Evolutionary conservation across 2,113 vertebrate genomes (phyloP).

Genomic region (Leucopsar rothschildi): DNA sequence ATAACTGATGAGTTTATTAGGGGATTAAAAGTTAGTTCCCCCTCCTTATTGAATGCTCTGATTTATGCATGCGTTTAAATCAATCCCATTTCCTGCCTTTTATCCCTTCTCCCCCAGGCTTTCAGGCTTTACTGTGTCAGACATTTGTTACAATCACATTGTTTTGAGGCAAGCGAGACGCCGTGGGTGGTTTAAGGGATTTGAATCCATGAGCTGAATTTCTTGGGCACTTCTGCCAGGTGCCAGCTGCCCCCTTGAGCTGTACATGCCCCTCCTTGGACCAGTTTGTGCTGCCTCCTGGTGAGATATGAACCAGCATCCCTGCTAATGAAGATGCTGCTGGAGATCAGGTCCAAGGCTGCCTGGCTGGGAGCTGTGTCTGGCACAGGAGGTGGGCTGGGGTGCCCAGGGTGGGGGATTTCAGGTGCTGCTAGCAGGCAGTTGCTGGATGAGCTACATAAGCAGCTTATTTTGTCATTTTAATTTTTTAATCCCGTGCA

Average conservation of each 20-base stretch:
- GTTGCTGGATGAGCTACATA: neutral
- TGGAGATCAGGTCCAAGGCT: neutral
- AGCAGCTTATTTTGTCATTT: slow-evolving; percentile 63
- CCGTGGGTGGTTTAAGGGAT: neutral
- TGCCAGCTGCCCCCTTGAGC: neutral
- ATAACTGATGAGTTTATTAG: neutral
- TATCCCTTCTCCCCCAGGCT: slow-evolving; percentile 16
- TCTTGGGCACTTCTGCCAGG: neutral
- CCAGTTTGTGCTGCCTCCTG: neutral
- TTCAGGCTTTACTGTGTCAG: neutral
- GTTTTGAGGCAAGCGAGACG: neutral
- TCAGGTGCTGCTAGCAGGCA: neutral
- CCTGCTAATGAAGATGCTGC: neutral
- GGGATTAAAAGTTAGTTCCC: slow-evolving; percentile 6
- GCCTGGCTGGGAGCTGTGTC: neutral
- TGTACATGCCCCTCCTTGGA: neutral
- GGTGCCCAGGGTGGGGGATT: neutral
- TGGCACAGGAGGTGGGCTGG: neutral
- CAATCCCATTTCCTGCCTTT: slow-evolving; percentile 29
- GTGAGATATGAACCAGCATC: rapidly evolving
- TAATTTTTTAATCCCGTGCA: slow-evolving; percentile 52
- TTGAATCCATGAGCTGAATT: neutral
- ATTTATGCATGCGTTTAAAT: neutral
- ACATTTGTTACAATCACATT: neutral
- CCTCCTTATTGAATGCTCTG: neutral